phyloP scores from a whole-genome alignment of 2,113 vertebrate species.

The Protobothrops mucrosquamatus region DNA sequence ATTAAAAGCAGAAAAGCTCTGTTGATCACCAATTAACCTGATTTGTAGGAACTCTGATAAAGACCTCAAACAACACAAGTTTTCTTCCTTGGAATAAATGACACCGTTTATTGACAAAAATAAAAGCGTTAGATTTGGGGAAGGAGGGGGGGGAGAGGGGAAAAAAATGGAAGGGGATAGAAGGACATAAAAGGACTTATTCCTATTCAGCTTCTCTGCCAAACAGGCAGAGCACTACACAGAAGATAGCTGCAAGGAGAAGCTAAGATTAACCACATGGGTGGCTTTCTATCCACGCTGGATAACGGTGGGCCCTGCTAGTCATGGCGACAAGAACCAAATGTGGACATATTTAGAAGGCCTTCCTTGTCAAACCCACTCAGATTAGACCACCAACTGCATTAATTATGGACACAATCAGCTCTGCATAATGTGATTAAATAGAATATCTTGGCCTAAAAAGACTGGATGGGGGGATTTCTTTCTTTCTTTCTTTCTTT shows the following conservation, averaged over 20 bases:
- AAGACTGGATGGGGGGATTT: constrained; percentile 1
- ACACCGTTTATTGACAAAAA: constrained; percentile 83
- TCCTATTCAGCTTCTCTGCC: constrained; percentile 65
- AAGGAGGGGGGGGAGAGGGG: not conserved
- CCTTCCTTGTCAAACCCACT: constrained; percentile 39
- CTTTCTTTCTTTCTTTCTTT: not conserved
- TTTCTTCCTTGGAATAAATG: constrained; percentile 78
- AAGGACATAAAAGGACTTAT: constrained; percentile 69
- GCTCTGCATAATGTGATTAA: constrained; percentile 41
- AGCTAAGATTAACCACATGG: constrained; percentile 48
- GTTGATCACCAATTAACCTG: constrained; percentile 99
- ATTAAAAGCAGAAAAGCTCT: constrained; percentile 90
- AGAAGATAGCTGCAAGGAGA: constrained; percentile 43
- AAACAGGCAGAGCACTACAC: constrained; percentile 38
- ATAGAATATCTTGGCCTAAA: constrained; percentile 17
- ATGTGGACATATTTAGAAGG: constrained; percentile 49
- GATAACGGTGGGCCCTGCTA: constrained; percentile 32
- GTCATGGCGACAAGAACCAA: constrained; percentile 45
- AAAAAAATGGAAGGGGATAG: not conserved
- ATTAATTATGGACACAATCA: constrained; percentile 57
- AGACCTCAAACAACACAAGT: constrained; percentile 80
- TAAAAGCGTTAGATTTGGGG: constrained; percentile 74
- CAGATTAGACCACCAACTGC: constrained; percentile 50
- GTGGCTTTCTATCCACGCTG: constrained; percentile 49
- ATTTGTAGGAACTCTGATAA: constrained; percentile 93